Evolutionary conservation across 2,113 vertebrate species (phyloP), one percentile per base, ranked within the genome.

Genomic region (Lichenostomus cassidix): DNA sequence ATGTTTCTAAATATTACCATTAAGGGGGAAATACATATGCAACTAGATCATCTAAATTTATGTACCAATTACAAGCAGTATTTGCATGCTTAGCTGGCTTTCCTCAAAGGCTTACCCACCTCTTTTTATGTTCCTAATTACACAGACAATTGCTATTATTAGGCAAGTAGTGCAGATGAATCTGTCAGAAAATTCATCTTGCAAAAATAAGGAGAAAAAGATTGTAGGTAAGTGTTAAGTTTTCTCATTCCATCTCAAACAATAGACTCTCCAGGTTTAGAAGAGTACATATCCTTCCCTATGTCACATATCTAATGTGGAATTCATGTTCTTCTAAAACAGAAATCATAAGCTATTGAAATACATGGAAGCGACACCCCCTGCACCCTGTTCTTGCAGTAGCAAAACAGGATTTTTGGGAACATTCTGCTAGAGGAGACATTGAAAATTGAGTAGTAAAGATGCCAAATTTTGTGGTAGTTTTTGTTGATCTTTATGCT

Each of bases 61-160:
- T 64, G 79, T 88, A 78, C 64, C 82, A 96, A 86, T 96, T 96
- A 94, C 92, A 92, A 96, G 75, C 35, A 63, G 29, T 9, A n/a
- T 91, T 96, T 95, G 50, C 71, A 93, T 88, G 82, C 80, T 77
- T 95, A 91, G 55, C 29, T 93, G 68, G 39, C 68, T 91, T 93
- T 90, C 44, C 71, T 83, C 92, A 95, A 92, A 95, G 84, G 50
- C 71, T 77, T 77, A 88, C 42, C 82, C 67, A 86, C 75, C 75
- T 94, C 90, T 93, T 91, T 95, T 88, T 91, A 83, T 94, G 84
- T 82, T 94, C 59, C 70, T 5, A 94, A 76, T 96, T 96, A 92
- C 55, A 85, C 67, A 93, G 82, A 86, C 55, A 91, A 92, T 83
- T 80, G 75, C 70, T 90, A 60, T 80, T 93, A 93, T 91, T 90